Evolutionary conservation across 1,140 invertebrate genomes (phyloP), one percentile per base, ranked within the genome.

Genomic region (Cyrtorhinus lividipennis): DNA sequence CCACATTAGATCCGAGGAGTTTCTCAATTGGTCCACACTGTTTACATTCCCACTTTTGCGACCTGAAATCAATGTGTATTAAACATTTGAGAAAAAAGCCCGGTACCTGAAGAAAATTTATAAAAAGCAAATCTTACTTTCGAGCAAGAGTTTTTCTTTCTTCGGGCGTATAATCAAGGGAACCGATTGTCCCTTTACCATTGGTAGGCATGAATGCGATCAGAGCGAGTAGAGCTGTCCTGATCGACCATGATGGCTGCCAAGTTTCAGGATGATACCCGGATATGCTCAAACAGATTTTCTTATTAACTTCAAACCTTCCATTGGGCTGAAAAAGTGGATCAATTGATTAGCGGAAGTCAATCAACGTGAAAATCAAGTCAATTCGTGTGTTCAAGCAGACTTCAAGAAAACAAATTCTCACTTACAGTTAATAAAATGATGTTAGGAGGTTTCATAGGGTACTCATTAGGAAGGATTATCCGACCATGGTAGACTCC

Each of bases 231-330:
- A 97, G 73, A 27, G 93, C 93, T 56, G 94, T 98, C 63, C 94
- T 79, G 65, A 97, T 94, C 53, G 92, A 95, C 94, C 93, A 97
- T 15, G 90, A 93, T 53, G 93, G 93, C 70, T 93, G 89, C 94
- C 94, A 98, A 15, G 90, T 93, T 75, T 97, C 94, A 15, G 94
- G 94, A 76, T 98, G 94, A 77, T 95, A 85, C n/a, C 91, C 92
- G 67, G 92, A 96, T 69, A 98, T 98, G 66, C 90, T 95, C 46
- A 98, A 76, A 74, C 94, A 98, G 71, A 98, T 95, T 75, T 97
- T 96, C 73, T 92, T 94, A 69, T 92, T 90, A 1, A 83, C 81
- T 78, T 96, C 92, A 80, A 97, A 98, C 66, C 94, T 79, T 53
- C 94, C 94, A 79, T 95, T 97, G 24, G 92, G 92, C 88, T 92